Base-by-base conservation (phyloP, 2,113 vertebrate genomes). In the Puma concolor region DNA sequence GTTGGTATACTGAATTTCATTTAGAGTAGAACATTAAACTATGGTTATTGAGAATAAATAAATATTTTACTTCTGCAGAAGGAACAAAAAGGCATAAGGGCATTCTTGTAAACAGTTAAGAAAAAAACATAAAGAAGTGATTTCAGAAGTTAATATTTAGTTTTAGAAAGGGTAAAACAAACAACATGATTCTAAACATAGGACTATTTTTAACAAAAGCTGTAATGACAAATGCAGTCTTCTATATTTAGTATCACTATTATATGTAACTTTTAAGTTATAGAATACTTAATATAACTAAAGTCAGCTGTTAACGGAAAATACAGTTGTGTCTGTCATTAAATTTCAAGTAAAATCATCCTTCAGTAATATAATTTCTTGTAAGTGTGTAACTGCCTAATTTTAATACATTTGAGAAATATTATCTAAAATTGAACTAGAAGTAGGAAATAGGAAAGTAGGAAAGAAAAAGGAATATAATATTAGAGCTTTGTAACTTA, bases 1-100 rank as follows among this genome's bases (percentile, higher is more conserved):
- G 31, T 4, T 6, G 76, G 21, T 82, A 63, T 88, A 82, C 83
- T 88, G 36, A 52, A 83, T 81, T 96, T 86, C 3, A 93, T 74
- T 93, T 88, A 84, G 10, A 92, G 1, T 64, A 84, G 96, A 88
- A 29, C 7, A 79, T 82, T 96, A 91, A 83, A n/a, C 17, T 50
- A 44, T 50, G 12, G 63, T 50, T 90, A 89, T 69, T 64, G 60
- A 54, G 48, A 83, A 86, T 92, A 77, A 90, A 14, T 74, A 94
- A 23, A 74, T 10, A 77, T 88, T 96, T 94, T 84, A 54, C 2
- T 82, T 94, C 21, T 71, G 67, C 15, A 72, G 72, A 60, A 84
- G 5, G 50, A 81, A 76, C 13, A 79, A 63, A 91, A 71, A 63
- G 9, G 77, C 13, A 79, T 29, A 88, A 50, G 3, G 27, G 8